phyloP scores from a whole-genome alignment of 1,140 invertebrate species.

The Phenacoccus solenopsis region DNA sequence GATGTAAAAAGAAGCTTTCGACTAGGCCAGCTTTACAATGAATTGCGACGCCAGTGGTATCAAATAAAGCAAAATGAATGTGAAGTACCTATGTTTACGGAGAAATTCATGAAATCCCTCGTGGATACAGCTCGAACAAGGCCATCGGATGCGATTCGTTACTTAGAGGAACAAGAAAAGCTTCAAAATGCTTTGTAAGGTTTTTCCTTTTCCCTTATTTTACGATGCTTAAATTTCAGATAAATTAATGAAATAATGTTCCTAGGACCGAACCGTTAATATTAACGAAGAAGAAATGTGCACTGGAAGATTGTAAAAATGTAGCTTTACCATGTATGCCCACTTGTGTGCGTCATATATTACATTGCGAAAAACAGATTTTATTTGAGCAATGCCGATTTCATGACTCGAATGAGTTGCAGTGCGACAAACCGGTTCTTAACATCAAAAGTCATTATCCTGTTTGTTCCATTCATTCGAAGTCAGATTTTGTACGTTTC shows the following conservation, averaged over 20 bases:
- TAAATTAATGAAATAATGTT: neutral
- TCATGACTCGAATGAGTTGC: neutral
- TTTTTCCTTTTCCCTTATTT: neutral
- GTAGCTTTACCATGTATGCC: neutral
- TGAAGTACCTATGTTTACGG: neutral
- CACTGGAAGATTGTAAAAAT: neutral
- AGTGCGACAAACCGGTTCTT: neutral
- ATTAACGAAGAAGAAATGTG: neutral
- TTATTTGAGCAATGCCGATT: neutral
- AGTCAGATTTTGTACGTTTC: conserved; percentile 3
- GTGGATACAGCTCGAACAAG: neutral
- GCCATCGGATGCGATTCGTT: neutral
- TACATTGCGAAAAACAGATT: neutral
- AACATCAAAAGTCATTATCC: conserved; percentile 6
- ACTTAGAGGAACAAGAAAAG: neutral
- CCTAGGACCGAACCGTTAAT: neutral
- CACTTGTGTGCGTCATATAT: neutral
- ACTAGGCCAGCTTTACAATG: neutral
- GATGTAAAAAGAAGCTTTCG: neutral
- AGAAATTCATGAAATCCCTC: neutral
- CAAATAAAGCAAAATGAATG: conserved; percentile 9
- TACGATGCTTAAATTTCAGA: neutral
- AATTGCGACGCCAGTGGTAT: neutral
- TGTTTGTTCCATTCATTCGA: conserved; percentile 1
- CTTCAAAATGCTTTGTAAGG: neutral